phyloP scores from a whole-genome alignment of 2,113 vertebrate genomes.

The Gorsachius goisagi region DNA sequence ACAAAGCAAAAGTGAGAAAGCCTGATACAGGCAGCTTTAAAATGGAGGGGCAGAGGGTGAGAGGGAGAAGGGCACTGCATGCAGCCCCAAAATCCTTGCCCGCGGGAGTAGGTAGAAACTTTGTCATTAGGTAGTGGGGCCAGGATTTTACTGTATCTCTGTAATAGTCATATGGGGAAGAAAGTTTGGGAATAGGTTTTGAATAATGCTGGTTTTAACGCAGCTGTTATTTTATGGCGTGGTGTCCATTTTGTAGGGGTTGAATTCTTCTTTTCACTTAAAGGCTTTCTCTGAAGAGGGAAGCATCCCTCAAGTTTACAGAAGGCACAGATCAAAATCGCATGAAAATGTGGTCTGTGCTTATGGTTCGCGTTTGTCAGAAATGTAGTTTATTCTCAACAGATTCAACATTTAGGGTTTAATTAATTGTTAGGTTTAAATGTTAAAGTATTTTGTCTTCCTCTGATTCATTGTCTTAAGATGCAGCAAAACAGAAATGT shows the following conservation, averaged over 20 bases:
- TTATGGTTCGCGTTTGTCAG: background rate
- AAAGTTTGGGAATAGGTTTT: background rate
- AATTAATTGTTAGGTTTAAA: background rate
- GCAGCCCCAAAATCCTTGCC: background rate
- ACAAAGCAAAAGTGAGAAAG: background rate
- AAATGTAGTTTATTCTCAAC: background rate
- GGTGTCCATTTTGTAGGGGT: background rate
- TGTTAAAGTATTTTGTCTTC: background rate
- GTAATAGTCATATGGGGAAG: background rate
- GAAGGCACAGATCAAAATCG: background rate
- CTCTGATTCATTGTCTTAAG: background rate
- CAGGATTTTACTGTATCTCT: background rate
- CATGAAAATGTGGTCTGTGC: background rate
- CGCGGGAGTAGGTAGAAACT: accelerated
- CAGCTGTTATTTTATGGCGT: background rate
- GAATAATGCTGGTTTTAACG: background rate
- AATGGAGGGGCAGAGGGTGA: background rate
- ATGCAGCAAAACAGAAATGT: background rate
- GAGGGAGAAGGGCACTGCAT: background rate
- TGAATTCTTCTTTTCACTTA: background rate
- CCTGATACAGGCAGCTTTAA: background rate
- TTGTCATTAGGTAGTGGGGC: background rate
- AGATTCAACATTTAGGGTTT: background rate
- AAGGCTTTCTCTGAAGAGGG: background rate
- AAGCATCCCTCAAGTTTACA: background rate